Percentiles rank a stretch among this genome's conserved stretches.
These are phyloP conservation scores for Crocodylus rhombifer DNA, from an alignment of 2,797 vertebrate genomes.

Conservation along the genomic window DNA sequence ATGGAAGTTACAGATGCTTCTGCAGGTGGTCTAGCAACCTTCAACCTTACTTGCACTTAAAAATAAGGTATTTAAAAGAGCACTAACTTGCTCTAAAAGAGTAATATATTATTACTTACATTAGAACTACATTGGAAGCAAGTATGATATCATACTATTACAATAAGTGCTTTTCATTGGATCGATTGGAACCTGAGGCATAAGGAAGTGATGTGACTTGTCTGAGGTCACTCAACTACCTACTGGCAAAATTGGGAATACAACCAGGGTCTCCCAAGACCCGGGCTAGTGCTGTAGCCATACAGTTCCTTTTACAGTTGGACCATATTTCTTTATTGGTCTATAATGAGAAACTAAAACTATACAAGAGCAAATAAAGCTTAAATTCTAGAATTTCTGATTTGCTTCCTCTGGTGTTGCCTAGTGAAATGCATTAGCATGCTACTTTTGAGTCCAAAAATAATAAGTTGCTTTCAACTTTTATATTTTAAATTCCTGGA, in stretches of 20 bases:
- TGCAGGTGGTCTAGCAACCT: neutral
- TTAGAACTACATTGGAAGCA: no score
- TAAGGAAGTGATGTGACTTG: neutral
- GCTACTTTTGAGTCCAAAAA: slow-evolving; percentile 1
- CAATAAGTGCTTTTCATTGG: no score
- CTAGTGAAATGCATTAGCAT: neutral
- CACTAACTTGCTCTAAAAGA: neutral
- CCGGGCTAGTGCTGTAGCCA: no score
- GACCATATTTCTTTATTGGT: no score
- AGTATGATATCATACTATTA: no score
- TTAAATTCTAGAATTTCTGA: neutral
- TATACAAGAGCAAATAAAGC: no score
- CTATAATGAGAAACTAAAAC: no score
- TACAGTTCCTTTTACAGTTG: no score
- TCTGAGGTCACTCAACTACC: neutral
- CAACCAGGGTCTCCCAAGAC: neutral
- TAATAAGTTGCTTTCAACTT: neutral
- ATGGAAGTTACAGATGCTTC: neutral
- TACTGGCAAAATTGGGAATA: neutral
- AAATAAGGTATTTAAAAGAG: neutral
- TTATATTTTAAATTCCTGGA: slow-evolving; percentile 14
- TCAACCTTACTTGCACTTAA: neutral
- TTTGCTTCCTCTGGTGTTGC: neutral
- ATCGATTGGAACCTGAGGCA: neutral
- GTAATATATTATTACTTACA: neutral